phyloP scores from a whole-genome alignment of 1,140 invertebrate species.

The Potamilus streckersoni region DNA sequence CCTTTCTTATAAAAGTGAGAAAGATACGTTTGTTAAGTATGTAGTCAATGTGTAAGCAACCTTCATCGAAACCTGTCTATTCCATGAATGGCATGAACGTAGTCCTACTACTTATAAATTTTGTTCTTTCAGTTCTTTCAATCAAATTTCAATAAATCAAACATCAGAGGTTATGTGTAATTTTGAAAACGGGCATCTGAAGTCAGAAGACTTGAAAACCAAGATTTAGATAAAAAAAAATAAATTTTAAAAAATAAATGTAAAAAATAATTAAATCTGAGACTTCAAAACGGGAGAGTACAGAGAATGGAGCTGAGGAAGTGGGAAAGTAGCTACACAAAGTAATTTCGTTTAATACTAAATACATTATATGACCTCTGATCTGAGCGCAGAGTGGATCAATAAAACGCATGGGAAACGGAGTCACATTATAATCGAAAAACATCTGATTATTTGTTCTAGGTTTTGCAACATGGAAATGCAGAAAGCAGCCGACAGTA shows the following conservation, averaged over 20 bases:
- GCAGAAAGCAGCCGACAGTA: conserved; percentile 13
- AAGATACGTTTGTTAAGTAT: not conserved
- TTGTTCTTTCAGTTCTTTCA: too few relatives aligned
- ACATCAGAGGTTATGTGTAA: too few relatives aligned
- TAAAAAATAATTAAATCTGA: not conserved
- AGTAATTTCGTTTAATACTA: not conserved
- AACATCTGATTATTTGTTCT: not conserved
- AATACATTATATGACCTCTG: not conserved
- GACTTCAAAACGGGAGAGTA: not conserved
- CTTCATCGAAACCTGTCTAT: too few relatives aligned
- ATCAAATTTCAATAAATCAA: too few relatives aligned
- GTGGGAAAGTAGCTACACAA: not conserved
- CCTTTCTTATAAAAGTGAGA: not conserved
- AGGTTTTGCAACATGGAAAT: conserved; percentile 23
- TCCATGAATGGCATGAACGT: too few relatives aligned
- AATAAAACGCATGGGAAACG: not conserved
- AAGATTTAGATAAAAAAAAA: too few relatives aligned
- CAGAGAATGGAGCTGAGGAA: conserved; percentile 4
- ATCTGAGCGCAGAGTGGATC: not conserved
- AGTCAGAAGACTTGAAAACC: too few relatives aligned
- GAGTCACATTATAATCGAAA: not conserved
- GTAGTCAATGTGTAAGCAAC: too few relatives aligned
- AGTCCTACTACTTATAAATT: too few relatives aligned
- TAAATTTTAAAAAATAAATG: too few relatives aligned
- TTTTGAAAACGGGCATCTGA: too few relatives aligned